These are phyloP conservation scores for Bombylius major DNA, from an alignment of 2,888 invertebrate species.

Conservation along the genomic window DNA sequence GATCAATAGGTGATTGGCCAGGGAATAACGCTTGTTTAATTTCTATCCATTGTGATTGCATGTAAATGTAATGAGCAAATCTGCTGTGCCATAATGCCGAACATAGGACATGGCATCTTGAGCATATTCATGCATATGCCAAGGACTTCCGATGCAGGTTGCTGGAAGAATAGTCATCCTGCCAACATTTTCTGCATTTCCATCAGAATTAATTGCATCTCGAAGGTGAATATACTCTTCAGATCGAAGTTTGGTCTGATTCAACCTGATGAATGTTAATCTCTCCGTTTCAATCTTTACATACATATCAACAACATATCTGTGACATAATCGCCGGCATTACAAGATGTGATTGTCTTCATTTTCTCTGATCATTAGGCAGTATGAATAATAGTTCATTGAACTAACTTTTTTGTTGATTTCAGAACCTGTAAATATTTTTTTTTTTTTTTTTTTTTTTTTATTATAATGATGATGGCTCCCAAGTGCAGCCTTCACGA, in stretches of 20 bases:
- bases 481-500: no score
- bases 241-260: conserved; percentile 24
- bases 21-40: neutral
- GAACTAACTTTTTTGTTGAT: neutral
- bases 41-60: neutral
- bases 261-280: conserved; percentile 21
- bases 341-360: conserved; percentile 19
- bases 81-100: conserved; percentile 8
- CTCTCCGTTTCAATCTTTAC: conserved; percentile 28
- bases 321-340: conserved; percentile 21
- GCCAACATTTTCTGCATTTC: conserved; percentile 14
- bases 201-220: conserved; percentile 21
- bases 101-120: conserved; percentile 11
- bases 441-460: no score
- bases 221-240: conserved; percentile 26
- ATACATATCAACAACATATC: conserved; percentile 28
- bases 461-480: no score
- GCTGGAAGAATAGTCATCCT: conserved; percentile 13
- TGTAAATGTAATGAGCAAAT: conserved; percentile 9
- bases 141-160: conserved; percentile 14
- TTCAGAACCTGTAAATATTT: no score
- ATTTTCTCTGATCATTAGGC: neutral
- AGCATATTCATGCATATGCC: conserved; percentile 15
- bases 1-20: conserved; percentile 9
- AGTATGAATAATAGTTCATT: neutral